Evolutionary conservation across 2,888 invertebrate genomes (phyloP), one percentile per base, ranked within the genome.

Genomic region (Nemoura dubitans): DNA sequence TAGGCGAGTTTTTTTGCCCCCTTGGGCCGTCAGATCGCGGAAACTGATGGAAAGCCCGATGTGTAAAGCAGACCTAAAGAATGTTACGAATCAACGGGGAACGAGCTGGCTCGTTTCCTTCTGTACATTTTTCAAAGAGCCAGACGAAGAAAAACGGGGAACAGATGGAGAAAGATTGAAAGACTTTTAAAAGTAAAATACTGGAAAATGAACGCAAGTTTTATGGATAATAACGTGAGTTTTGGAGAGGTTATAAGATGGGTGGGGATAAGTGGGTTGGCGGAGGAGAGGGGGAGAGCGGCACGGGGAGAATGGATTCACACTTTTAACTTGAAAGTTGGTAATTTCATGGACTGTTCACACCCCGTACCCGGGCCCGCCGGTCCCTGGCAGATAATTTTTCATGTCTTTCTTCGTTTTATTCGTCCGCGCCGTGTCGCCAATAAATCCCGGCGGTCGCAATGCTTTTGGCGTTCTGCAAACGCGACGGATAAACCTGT

Each of bases 291-390:
- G 36, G 36, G 36, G 36, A 10, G 36, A 36, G 36, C n/a, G n/a
- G n/a, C n/a, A n/a, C n/a, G n/a, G 59, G 16, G 10, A 59, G 59
- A 59, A 59, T 59, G 59, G 59, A 59, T 59, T 59, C 59, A 59
- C 59, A 59, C 21, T 76, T 84, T 84, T 16, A 42, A 87, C 76
- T 85, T 36, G 76, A 81, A 81, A 86, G 85, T 87, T 87, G 83
- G 76, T 87, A 87, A 87, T 87, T 87, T 87, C 85, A 86, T 83
- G 87, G 83, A 85, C 85, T 83, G 86, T 87, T 87, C 85, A 83
- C 59, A 59, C 21, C 59, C 36, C 36, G 36, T 21, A 3, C 59
- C 59, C 59, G 5, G 36, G 21, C 59, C 21, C 14, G 2, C 14
- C 21, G 85, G 86, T 86, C 78, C 83, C 76, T 85, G 83, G 83